Conservation (phyloP, 37 sponge, comb jelly and placozoan genomes). For the Chondrilla cf. caribensis region DNA sequence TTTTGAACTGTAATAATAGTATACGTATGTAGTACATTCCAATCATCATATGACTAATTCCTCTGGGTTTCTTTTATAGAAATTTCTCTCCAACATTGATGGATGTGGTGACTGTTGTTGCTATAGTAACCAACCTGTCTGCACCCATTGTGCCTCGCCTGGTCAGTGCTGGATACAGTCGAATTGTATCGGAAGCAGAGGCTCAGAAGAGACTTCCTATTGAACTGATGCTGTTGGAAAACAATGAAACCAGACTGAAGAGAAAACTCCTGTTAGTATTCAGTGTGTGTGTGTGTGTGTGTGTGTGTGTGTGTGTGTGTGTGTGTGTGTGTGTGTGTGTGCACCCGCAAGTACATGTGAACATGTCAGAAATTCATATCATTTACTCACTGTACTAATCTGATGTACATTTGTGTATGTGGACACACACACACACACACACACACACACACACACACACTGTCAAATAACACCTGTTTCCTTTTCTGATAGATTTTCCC, state of each 20-base stretch:
- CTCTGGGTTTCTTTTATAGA: too few relatives aligned
- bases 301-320: conserved; percentile 5
- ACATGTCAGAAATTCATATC: too few relatives aligned
- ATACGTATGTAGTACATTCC: too few relatives aligned
- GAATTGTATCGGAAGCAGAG: conserved; percentile 8
- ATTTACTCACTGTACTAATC: too few relatives aligned
- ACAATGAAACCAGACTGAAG: conserved; percentile 17
- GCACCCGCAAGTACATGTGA: not conserved
- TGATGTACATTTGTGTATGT: not conserved
- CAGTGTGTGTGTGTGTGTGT: not conserved
- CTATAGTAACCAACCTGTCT: not conserved
- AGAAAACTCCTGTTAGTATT: conserved; percentile 32
- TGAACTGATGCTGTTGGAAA: conserved; percentile 38
- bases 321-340: not conserved
- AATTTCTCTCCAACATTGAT: not conserved
- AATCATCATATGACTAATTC: too few relatives aligned
- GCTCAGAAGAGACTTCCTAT: not conserved
- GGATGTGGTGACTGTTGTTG: conserved; percentile 1
- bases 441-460: not conserved
- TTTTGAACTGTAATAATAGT: too few relatives aligned
- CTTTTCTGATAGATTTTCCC: conserved; percentile 37
- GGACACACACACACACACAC: not conserved
- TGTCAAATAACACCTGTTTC: not conserved
- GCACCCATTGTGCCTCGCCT: not conserved
- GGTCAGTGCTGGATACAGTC: not conserved